A percentile compares a stretch with the other conserved stretches of the same genome.
Evolutionary conservation across 2,888 invertebrate genomes (phyloP).

Genomic region (Mechanitis mazaeus): DNA sequence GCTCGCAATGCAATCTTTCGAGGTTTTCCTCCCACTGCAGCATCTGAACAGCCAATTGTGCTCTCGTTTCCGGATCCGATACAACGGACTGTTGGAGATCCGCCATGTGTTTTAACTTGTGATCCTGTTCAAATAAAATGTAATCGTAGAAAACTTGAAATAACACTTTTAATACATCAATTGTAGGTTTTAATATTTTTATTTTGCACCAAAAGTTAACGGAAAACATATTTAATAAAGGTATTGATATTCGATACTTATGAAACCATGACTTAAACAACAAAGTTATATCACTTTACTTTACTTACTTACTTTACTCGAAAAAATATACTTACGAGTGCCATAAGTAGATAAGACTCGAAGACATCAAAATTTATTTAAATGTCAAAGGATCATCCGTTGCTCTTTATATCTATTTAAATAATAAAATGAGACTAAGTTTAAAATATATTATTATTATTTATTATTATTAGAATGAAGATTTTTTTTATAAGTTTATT

Average conservation of each 20-base stretch:
- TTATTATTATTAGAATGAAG: no score
- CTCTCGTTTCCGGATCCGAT: constrained; percentile 92
- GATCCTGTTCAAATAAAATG: constrained; percentile 81
- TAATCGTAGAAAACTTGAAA: not conserved
- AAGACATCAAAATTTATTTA: no score
- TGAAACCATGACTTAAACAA: not conserved
- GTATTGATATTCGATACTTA: not conserved
- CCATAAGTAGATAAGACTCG: constrained; percentile 10
- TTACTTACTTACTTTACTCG: not conserved
- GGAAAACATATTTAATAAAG: not conserved
- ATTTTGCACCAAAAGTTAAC: not conserved
- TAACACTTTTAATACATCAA: no score
- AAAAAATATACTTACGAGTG: constrained; percentile 8
- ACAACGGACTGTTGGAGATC: constrained; percentile 98
- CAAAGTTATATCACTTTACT: not conserved
- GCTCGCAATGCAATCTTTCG: constrained; percentile 96
- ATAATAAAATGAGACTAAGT: no score
- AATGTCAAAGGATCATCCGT: no score
- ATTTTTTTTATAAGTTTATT: no score
- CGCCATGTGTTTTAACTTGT: constrained; percentile 98
- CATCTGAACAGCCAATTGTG: constrained; percentile 95
- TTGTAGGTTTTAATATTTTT: no score
- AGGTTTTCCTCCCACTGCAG: constrained; percentile 98
- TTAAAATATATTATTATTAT: no score
- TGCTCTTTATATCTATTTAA: no score